Conservation (phyloP, 1,140 invertebrate species). For the Papilio helenus region DNA sequence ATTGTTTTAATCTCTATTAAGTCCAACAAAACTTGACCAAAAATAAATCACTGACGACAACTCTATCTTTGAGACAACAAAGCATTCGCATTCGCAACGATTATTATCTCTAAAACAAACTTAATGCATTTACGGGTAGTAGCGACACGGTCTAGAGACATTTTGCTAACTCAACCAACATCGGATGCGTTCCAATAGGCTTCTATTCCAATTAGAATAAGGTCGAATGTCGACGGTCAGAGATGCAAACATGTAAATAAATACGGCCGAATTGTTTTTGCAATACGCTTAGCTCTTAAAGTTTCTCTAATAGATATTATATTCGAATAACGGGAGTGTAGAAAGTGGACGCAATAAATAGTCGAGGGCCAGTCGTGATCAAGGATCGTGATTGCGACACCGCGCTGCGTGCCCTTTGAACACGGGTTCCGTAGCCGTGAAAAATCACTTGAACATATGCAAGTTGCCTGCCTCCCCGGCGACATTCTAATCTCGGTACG, state of each 20-base stretch:
- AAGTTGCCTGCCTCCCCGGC: constrained; percentile 62
- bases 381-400: constrained; percentile 81
- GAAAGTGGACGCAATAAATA: constrained; percentile 63
- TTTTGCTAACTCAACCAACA: constrained; percentile 64
- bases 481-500: constrained; percentile 71
- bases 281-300: constrained; percentile 52
- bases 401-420: constrained; percentile 79
- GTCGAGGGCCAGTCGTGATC: constrained; percentile 77
- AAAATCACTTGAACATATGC: constrained; percentile 81
- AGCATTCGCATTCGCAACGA: constrained; percentile 80
- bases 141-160: constrained; percentile 81
- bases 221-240: constrained; percentile 48
- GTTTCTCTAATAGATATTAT: constrained; percentile 48
- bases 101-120: constrained; percentile 82
- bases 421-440: constrained; percentile 79
- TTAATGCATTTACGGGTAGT: constrained; percentile 81
- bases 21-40: constrained; percentile 76
- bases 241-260: constrained; percentile 46
- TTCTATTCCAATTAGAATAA: constrained; percentile 48
- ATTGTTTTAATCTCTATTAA: constrained; percentile 67
- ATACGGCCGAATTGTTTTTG: constrained; percentile 47
- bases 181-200: constrained; percentile 48
- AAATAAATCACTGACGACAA: constrained; percentile 80
- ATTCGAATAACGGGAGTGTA: constrained; percentile 49
- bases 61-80: constrained; percentile 81